Conservation (phyloP, 2,888 invertebrate genomes). For the Cephus sareptanus region DNA sequence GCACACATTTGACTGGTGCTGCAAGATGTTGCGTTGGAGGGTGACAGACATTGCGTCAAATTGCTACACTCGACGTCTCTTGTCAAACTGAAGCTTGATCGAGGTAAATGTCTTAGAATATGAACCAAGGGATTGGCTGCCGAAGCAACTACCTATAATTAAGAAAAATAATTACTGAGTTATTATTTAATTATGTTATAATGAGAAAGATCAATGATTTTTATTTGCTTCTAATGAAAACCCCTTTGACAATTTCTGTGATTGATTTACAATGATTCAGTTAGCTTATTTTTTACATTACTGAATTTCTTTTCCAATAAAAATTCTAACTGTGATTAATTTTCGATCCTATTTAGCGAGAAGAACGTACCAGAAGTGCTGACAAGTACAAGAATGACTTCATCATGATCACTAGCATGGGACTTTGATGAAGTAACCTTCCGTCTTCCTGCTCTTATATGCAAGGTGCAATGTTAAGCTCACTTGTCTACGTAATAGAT, state of each 20-base stretch:
- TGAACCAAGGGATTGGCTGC: not conserved
- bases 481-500: not conserved
- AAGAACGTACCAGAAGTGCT: not conserved
- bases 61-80: not conserved
- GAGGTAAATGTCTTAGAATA: not conserved
- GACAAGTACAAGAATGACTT: not conserved
- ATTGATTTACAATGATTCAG: no score
- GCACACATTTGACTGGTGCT: constrained; percentile 6
- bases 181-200: no score
- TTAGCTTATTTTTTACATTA: no score
- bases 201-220: no score
- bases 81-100: not conserved
- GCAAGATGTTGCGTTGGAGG: not conserved
- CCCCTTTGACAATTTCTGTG: no score
- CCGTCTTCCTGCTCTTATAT: not conserved
- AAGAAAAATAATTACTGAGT: not conserved
- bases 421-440: not conserved
- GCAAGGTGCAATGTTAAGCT: not conserved
- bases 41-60: not conserved
- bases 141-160: not conserved
- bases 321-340: not conserved
- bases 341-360: not conserved
- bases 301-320: no score
- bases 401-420: not conserved
- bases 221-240: no score